Base-by-base conservation (phyloP, 1,140 invertebrate species). In the Scaptomyza graminum region DNA sequence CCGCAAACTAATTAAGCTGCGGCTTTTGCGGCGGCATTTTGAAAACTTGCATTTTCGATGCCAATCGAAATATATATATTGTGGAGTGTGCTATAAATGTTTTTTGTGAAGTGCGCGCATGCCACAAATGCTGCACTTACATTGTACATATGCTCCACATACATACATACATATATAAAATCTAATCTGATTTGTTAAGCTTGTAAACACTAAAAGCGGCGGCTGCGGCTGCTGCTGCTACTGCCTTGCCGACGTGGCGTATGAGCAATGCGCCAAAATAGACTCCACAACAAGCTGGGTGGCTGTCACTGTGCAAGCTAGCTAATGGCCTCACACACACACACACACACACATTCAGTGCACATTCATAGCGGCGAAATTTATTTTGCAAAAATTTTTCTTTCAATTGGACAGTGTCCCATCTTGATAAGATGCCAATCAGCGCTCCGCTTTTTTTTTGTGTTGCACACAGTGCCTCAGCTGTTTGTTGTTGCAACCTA, bases 391-490 rank as follows among this genome's bases (percentile, higher is more conserved):
- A 89, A 74, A 72, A 84, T 89, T 77, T 90, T 84, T 34, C 77
- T 77, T 76, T 89, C 76, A 90, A 90, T 90, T 90, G 87, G 87
- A 90, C 85, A 85, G 69, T 85, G 81, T 80, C 87, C 87, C 87
- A 90, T 90, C 87, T 82, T 81, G 87, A 90, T 90, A 90, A 90
- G 85, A 89, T 89, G 85, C 74, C 85, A 89, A 89, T 89, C 85
- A 84, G 81, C 87, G 81, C 81, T 9, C 31, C 3, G 68, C 83
- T 69, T 76, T 82, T 82, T 88, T 15, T 50, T 46, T 28, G 47
- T 55, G 39, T 13, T 16, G 11, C 34, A 22, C 49, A 28, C 28
- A 28, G 28, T 28, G 28, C 28, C 28, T 28, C 28, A 28, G 34
- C 4, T 39, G 47, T 44, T 22, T 22, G 18, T 22, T 13, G 18